Evolutionary conservation across 2,888 invertebrate genomes (phyloP).

Genomic region (Drosophila planitibia): DNA sequence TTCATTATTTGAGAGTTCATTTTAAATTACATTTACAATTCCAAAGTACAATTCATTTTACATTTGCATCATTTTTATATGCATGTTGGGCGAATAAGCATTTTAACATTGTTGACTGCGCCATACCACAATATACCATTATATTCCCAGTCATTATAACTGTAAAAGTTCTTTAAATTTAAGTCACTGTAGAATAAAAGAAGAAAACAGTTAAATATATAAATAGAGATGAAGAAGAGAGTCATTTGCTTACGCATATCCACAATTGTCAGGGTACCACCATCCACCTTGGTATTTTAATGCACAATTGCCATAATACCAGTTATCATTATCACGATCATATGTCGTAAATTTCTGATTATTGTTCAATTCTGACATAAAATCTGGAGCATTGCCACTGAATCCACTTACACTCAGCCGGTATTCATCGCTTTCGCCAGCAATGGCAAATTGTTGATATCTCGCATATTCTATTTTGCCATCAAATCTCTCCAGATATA

Average conservation of each 20-base stretch:
- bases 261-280: not conserved
- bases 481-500: rapidly evolving
- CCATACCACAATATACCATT: too few species aligned
- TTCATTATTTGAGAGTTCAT: too few species aligned
- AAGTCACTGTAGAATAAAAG: not conserved
- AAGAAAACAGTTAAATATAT: not conserved
- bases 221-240: not conserved
- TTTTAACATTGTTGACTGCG: too few species aligned
- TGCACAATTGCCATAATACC: not conserved
- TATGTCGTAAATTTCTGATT: not conserved
- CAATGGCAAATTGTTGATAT: not conserved
- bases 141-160: too few species aligned
- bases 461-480: not conserved
- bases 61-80: too few species aligned
- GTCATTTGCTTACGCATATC: not conserved
- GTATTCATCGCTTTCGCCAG: not conserved
- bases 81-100: too few species aligned
- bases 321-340: not conserved
- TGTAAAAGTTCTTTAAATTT: too few species aligned
- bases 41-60: too few species aligned
- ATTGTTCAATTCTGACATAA: rapidly evolving
- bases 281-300: rapidly evolving
- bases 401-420: too few species aligned
- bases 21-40: too few species aligned
- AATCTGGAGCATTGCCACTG: rapidly evolving